phyloP scores from a whole-genome alignment of 1,140 invertebrate species.

The Aphelenchoides fujianensis region DNA sequence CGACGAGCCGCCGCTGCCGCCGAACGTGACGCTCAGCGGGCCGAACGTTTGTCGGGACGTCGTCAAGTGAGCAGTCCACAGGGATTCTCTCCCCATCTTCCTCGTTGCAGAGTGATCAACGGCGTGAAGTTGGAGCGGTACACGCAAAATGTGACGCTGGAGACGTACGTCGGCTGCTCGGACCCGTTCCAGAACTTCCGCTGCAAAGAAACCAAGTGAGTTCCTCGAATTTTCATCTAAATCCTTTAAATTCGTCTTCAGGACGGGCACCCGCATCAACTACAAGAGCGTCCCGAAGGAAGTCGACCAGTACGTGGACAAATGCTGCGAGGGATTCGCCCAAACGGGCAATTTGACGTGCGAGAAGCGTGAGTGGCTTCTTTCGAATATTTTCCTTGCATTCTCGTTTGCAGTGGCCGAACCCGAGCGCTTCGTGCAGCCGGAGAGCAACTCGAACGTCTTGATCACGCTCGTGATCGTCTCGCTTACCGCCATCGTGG shows the following conservation, averaged over 20 bases:
- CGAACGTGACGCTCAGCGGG: slow-evolving; percentile 27
- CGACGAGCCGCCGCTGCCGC: background rate
- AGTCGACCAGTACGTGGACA: slow-evolving; percentile 74
- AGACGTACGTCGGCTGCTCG: slow-evolving; percentile 42
- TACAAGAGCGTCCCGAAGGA: slow-evolving; percentile 67
- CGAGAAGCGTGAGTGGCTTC: slow-evolving; percentile 25
- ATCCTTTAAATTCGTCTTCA: slow-evolving; percentile 40
- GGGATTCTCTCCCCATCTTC: slow-evolving; percentile 6
- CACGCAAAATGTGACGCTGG: slow-evolving; percentile 38
- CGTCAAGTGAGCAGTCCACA: slow-evolving; percentile 30
- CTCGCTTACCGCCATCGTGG: slow-evolving; percentile 23
- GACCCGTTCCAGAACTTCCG: slow-evolving; percentile 50
- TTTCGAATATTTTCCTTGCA: background rate
- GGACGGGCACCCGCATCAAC: slow-evolving; percentile 53
- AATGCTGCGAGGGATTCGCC: slow-evolving; percentile 79
- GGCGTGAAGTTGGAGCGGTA: slow-evolving; percentile 43
- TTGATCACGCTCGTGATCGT: slow-evolving; percentile 25
- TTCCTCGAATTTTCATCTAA: slow-evolving; percentile 19
- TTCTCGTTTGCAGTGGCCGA: slow-evolving; percentile 52
- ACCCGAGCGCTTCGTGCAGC: slow-evolving; percentile 29
- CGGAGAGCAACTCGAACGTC: background rate
- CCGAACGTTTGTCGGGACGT: slow-evolving; percentile 45
- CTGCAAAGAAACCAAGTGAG: slow-evolving; percentile 53
- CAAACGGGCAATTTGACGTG: slow-evolving; percentile 65
- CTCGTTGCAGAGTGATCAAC: slow-evolving; percentile 18